Conservation (phyloP, 2,797 vertebrate species). For the Chaetophractus vellerosus region DNA sequence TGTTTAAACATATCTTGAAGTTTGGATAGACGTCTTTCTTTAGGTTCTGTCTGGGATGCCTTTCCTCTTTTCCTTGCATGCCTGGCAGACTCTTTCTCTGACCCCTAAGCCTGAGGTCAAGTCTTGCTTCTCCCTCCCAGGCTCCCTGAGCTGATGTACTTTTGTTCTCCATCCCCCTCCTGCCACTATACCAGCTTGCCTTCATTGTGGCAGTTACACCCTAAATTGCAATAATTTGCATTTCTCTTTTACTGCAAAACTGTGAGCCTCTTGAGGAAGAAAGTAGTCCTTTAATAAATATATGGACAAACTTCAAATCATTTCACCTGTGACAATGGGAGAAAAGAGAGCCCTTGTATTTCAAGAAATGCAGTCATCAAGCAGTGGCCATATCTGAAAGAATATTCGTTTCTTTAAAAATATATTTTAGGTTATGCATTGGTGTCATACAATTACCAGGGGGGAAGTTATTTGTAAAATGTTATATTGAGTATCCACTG, state of each 20-base stretch:
- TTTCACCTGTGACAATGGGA: neutral
- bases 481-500: slow-evolving; percentile 27
- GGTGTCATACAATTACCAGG: neutral
- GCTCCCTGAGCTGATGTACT: neutral
- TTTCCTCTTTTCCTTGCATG: neutral
- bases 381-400: neutral
- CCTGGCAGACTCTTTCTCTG: neutral
- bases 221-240: neutral
- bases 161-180: neutral
- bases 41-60: neutral
- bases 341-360: neutral
- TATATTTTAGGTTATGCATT: slow-evolving; percentile 28
- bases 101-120: neutral
- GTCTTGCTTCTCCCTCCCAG: neutral
- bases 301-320: neutral
- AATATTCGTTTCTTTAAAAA: neutral
- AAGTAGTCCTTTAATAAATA: slow-evolving; percentile 29
- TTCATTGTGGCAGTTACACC: neutral
- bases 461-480: slow-evolving; percentile 22
- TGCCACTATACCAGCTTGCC: neutral
- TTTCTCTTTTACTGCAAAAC: neutral
- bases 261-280: slow-evolving; percentile 16
- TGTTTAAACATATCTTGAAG: slow-evolving; percentile 29
- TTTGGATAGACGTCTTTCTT: neutral
- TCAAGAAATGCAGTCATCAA: neutral